Conservation (phyloP, 2,797 vertebrate genomes). For the Xiphophorus birchmanni region DNA sequence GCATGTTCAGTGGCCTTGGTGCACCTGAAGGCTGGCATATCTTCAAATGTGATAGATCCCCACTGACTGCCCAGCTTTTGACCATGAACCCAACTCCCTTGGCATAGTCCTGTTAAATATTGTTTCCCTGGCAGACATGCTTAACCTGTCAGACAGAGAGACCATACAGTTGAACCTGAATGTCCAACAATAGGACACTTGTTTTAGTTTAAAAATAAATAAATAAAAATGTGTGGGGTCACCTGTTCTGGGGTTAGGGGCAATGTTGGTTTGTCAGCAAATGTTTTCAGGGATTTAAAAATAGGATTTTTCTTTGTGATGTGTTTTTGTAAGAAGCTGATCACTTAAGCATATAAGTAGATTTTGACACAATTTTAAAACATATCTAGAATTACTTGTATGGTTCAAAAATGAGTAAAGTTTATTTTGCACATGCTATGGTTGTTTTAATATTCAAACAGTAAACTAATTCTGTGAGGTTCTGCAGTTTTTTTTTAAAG, state of each 20-base stretch:
- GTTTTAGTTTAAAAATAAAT: slow-evolving; percentile 65
- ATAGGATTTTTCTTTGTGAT: slow-evolving; percentile 63
- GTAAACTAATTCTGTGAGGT: background rate
- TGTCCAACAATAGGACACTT: slow-evolving; percentile 79
- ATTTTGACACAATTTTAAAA: background rate
- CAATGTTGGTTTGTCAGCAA: slow-evolving; percentile 57
- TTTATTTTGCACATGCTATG: background rate
- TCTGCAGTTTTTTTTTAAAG: background rate
- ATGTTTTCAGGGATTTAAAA: slow-evolving; percentile 64
- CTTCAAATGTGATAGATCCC: slow-evolving; percentile 54
- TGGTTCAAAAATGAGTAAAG: background rate
- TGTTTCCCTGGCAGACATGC: slow-evolving; percentile 65
- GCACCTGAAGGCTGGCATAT: slow-evolving; percentile 53
- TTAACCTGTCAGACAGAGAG: slow-evolving; percentile 67
- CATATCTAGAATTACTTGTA: background rate
- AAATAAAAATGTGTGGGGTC: slow-evolving; percentile 46
- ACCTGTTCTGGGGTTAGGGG: slow-evolving; percentile 44
- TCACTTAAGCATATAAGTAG: background rate
- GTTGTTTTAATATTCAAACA: background rate
- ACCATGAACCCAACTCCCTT: slow-evolving; percentile 60
- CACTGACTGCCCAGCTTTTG: slow-evolving; percentile 51
- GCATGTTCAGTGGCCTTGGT: slow-evolving; percentile 25
- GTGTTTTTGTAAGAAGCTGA: slow-evolving; percentile 39
- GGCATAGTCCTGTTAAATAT: slow-evolving; percentile 58
- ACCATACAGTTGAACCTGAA: slow-evolving; percentile 78